Conservation (phyloP, 1,140 invertebrate species). For the Drosophila fuyamai region DNA sequence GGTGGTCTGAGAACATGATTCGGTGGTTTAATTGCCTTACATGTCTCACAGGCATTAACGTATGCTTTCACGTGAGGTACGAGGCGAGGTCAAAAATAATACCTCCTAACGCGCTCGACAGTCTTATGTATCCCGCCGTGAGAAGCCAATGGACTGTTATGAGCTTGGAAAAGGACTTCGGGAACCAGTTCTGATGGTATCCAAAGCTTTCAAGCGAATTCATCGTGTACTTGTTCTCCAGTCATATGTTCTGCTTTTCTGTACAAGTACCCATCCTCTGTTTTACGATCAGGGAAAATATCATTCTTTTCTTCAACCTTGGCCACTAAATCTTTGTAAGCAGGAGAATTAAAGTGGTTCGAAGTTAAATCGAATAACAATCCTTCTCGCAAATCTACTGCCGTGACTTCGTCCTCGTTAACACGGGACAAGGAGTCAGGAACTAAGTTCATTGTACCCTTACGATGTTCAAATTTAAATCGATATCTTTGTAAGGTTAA, state of each 20-base stretch:
- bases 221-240: neutral
- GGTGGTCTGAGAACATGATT: neutral
- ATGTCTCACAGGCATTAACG: neutral
- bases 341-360: neutral
- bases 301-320: neutral
- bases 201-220: too few relatives aligned
- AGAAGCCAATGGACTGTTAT: neutral
- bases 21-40: neutral
- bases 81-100: neutral
- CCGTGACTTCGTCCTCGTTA: neutral
- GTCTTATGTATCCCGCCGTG: neutral
- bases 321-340: neutral
- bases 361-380: neutral
- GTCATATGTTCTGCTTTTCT: neutral
- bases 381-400: neutral
- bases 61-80: neutral
- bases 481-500: too few relatives aligned
- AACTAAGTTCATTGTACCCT: neutral
- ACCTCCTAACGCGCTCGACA: neutral
- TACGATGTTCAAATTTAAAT: neutral
- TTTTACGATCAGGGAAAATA: neutral
- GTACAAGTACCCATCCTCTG: neutral
- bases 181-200: neutral
- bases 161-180: neutral
- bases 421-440: neutral